These are phyloP conservation scores for Catalaphyllia jardinei DNA, from an alignment of 64 coral and sea anemone species.

Conservation along the genomic window DNA sequence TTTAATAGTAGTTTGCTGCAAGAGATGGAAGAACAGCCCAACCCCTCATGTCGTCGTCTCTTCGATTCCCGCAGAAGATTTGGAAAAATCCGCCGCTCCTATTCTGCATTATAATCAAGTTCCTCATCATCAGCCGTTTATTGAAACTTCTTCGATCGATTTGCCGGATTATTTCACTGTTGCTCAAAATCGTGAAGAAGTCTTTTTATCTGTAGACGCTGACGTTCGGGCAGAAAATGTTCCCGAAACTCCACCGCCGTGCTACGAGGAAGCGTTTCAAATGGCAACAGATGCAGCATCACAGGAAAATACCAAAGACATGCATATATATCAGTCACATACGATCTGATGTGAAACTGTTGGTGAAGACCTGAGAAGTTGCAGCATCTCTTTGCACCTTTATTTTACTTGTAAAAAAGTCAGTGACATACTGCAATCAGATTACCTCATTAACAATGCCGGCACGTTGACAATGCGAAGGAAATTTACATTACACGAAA, in stretches of 20 bases:
- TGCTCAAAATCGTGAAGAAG: neutral
- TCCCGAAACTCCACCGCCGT: neutral
- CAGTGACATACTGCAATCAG: too few relatives aligned
- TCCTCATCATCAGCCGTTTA: neutral
- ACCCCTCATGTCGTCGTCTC: neutral
- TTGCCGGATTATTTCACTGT: slow-evolving; percentile 5
- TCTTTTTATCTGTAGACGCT: neutral
- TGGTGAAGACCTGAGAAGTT: too few relatives aligned
- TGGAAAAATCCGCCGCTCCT: slow-evolving; percentile 8
- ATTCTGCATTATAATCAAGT: neutral
- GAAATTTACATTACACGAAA: too few relatives aligned
- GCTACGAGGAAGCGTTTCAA: neutral
- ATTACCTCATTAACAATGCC: too few relatives aligned
- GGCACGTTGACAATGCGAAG: too few relatives aligned
- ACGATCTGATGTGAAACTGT: too few relatives aligned
- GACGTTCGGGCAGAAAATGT: neutral
- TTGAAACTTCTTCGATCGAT: neutral
- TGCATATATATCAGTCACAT: too few relatives aligned
- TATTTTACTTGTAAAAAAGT: too few relatives aligned
- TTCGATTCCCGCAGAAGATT: neutral
- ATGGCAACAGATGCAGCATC: neutral
- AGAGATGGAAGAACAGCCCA: neutral
- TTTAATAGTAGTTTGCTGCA: neutral
- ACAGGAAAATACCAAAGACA: too few relatives aligned
- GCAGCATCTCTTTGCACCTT: too few relatives aligned